Evolutionary conservation across 2,888 invertebrate species (phyloP), one percentile per base, ranked within the genome.

Genomic region (Incurvaria masculella): DNA sequence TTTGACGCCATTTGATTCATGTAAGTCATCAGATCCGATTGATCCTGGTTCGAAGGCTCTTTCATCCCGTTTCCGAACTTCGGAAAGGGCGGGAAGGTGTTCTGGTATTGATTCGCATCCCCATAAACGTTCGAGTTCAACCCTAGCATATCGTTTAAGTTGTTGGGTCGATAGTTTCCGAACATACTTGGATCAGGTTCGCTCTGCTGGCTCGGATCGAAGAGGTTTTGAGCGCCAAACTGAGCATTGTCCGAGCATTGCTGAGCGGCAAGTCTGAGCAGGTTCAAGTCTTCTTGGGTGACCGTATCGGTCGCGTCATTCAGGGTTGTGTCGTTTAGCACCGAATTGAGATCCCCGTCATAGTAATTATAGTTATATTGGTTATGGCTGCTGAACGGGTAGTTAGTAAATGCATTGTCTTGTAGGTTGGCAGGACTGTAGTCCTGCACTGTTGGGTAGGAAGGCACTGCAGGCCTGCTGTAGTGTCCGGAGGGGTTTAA

Each of bases 181-280:
- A 69, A 76, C 64, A 71, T 65, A 43, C 66, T 72, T 0, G 67
- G 57, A 48, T 78, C 75, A 2, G 73, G 55, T 2, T 76, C 74
- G 56, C 72, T 73, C 63, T 76, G 74, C 68, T 75, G 75, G 68
- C 59, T 73, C 33, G 69, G 68, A 57, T 76, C 76, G 17, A 44
- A 39, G 19, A 42, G 47, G 48, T 63, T 72, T 1, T 70, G 70
- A 49, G 61, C 69, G 27, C 69, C 57, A 60, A 76, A 76, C 52
- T 78, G 78, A 2, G 78, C 76, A 14, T 18, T 41, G 2, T 76
- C 76, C 3, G 78, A 74, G 1, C 79, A 75, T 56, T 79, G 74
- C 60, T 79, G 79, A 3, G 79, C 76, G n/a, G 79, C 79, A 18
- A 79, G 59, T 56, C 78, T 65, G 49, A 79, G 62, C 42, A 79